Evolutionary conservation across 2,888 invertebrate genomes (phyloP), one percentile per base, ranked within the genome.

Genomic region (Perithous albicinctus): DNA sequence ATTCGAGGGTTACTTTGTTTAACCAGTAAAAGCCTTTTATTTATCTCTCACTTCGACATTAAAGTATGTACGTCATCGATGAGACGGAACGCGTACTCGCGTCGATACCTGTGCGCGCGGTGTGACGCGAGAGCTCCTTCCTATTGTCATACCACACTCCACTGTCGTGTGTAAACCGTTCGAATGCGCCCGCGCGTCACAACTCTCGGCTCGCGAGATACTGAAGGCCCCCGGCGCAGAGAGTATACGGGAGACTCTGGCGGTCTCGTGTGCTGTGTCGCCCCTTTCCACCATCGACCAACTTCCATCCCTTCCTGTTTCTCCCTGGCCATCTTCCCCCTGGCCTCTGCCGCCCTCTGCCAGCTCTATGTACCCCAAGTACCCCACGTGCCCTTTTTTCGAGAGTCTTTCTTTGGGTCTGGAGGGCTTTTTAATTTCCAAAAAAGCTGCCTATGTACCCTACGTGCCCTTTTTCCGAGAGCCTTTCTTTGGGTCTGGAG

Each of bases 121-220:
- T 7, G 48, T 48, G 18, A 48, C 1, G 41, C 10, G 48, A 20
- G 0, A 48, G 0, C 18, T 20, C 8, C 6, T 48, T 20, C n/a
- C 2, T 26, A 54, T 54, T 29, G 29, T 29, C 12, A 54, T 23
- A 26, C 5, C 20, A 18, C n/a, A 20, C 4, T 20, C 12, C 20
- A 1, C 1, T 20, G 18, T 32, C 51, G 51, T 59, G 7, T 12
- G 5, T n/a, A 23, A 15, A n/a, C n/a, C 12, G 51, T 43, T 15
- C 12, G 18, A 81, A 63, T 67, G 64, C 78, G 48, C 46, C 69
- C 56, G 69, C 48, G 78, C 80, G 72, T 76, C 75, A 78, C 78
- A 73, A 77, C 86, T 88, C 90, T 89, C 89, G 90, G 88, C 87
- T 89, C 90, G 89, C 90, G 90, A 88, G 87, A 83, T 88, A 90